Base-by-base conservation (phyloP, 2,888 invertebrate genomes). In the Microplitis deprimator region DNA sequence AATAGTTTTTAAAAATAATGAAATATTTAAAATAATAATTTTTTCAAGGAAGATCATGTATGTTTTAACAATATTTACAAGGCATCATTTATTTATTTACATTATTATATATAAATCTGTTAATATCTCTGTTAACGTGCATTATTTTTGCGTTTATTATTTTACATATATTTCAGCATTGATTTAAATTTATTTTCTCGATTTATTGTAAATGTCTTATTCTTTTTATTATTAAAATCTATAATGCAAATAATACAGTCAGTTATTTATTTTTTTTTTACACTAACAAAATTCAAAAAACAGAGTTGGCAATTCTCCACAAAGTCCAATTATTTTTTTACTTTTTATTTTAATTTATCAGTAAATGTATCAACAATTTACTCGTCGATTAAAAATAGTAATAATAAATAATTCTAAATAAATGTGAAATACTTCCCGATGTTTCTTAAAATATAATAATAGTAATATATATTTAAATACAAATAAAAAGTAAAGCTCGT, bases 21-120 rank as follows among this genome's bases (percentile, higher is more conserved):
- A 67, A 67, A 67, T 67, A 29, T 29, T 29, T 29, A 29, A 29
- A 29, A 29, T 29, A 29, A 29, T 29, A 3, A 29, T 29, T 29
- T 29, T 29, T 50, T 8, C 50, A 50, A 50, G 50, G 50, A 50
- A 50, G 41, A 74, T 67, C 39, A 38, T 60, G 72, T 64, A 20
- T 38, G 65, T 76, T 60, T 65, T 20, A 68, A 50, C 60, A 73
- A 75, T 67, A 70, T 72, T 60, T 50, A 38, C 16, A 68, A 17
- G 40, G 40, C 65, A 73, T 50, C 59, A 17, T 71, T 71, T 71
- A 81, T 79, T 75, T 76, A 74, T 78, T 70, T 72, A 76, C 50
- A 50, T 81, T 79, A 50, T 77, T 81, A 81, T 78, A 77, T 83
- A 82, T 79, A 83, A 84, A 83, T 84, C 83, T 83, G 82, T 83